Percentiles rank a stretch among this genome's conserved stretches.
Evolutionary conservation across 2,113 vertebrate species (phyloP).

Genomic region (Uria lomvia): DNA sequence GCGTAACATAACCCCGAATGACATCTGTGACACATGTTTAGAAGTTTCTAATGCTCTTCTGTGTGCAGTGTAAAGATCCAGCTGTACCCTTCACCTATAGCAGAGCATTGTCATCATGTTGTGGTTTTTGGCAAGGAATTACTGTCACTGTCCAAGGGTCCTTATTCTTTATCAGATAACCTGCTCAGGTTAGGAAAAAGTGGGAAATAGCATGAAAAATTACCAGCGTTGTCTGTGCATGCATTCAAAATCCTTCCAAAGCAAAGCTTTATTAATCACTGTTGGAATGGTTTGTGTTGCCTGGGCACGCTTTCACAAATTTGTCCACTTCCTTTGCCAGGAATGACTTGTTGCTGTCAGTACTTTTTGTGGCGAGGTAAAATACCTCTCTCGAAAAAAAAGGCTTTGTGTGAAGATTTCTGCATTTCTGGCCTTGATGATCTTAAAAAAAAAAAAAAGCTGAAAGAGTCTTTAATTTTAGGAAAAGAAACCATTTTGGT

Average conservation of each 20-base stretch:
- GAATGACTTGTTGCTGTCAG: neutral
- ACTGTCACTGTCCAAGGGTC: neutral
- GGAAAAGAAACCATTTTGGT: neutral
- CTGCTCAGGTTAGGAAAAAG: neutral
- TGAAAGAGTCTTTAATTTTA: neutral
- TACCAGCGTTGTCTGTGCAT: neutral
- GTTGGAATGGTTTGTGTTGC: neutral
- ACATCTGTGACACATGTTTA: neutral
- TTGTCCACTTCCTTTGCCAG: neutral
- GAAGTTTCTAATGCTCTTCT: neutral
- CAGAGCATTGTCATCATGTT: neutral
- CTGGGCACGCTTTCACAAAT: neutral
- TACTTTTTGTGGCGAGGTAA: neutral
- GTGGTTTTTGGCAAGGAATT: neutral
- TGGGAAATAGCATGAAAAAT: neutral
- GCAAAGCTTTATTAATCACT: neutral
- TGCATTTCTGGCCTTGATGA: neutral
- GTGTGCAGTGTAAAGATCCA: neutral
- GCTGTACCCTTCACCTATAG: neutral
- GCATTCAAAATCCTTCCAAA: neutral
- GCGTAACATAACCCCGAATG: neutral
- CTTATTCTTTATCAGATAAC: neutral
- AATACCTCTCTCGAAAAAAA: neutral
- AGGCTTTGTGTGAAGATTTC: neutral
- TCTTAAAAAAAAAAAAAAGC: neutral